Percentiles rank a stretch among this genome's conserved stretches.
Conservation (phyloP, 2,113 vertebrate species). For the Camelus bactrianus region DNA sequence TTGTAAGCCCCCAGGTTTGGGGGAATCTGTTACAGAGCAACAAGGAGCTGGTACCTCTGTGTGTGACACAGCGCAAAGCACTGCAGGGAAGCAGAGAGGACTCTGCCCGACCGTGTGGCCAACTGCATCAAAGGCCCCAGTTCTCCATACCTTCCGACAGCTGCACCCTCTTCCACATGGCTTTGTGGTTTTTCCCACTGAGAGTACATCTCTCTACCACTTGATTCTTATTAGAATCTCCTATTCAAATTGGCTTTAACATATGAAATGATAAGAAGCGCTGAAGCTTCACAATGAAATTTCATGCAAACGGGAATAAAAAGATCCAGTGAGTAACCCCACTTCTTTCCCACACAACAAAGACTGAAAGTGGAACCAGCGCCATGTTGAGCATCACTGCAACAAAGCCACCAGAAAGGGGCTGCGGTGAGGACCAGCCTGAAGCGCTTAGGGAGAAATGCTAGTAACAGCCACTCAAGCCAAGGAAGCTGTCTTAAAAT, state of each 20-base stretch:
- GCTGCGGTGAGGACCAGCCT: neutral
- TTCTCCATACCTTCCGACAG: neutral
- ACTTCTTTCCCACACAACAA: neutral
- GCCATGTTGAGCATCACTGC: neutral
- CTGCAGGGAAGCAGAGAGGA: neutral
- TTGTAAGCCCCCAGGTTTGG: neutral
- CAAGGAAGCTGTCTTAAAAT: conserved; percentile 37
- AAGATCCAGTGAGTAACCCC: neutral
- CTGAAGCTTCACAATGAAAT: conserved; percentile 7
- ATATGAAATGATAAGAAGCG: conserved; percentile 1
- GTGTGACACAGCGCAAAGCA: neutral
- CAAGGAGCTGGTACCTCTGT: neutral
- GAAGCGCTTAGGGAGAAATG: neutral
- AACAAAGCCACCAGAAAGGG: neutral
- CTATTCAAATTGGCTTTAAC: neutral
- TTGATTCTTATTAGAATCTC: neutral
- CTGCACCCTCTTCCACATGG: neutral
- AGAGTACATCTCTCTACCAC: neutral
- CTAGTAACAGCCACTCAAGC: neutral
- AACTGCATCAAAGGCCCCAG: neutral
- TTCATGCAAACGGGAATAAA: conserved; percentile 4
- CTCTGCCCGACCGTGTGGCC: neutral
- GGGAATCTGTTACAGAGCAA: neutral
- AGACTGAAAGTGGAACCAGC: neutral
- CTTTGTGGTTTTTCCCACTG: neutral